Conservation (phyloP, 2,888 invertebrate genomes). For the Tenthredo notha region DNA sequence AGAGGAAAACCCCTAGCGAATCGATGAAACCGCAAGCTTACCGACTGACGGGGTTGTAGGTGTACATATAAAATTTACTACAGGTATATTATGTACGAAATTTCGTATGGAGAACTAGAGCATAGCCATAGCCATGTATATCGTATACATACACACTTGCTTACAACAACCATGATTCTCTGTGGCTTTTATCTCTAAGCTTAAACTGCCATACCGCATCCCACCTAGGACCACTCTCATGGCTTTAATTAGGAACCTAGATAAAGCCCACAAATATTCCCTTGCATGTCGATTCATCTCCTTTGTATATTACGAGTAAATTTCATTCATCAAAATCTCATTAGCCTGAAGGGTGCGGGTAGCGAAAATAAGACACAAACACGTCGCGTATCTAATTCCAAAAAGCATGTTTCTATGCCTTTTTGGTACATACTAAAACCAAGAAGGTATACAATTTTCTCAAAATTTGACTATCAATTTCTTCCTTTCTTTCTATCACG, state of each 20-base stretch:
- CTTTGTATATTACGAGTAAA: background rate
- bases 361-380: background rate
- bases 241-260: background rate
- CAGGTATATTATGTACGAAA: background rate
- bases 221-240: background rate
- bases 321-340: constrained; percentile 12
- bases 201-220: background rate
- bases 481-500: too few relatives aligned
- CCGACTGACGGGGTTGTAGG: constrained; percentile 31
- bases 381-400: background rate
- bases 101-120: background rate
- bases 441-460: too few relatives aligned
- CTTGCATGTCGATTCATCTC: background rate
- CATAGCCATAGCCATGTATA: background rate
- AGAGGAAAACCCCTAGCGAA: background rate
- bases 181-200: background rate
- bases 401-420: too few relatives aligned
- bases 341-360: background rate
- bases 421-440: too few relatives aligned
- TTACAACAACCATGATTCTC: background rate
- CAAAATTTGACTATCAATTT: too few relatives aligned
- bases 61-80: constrained; percentile 10
- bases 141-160: background rate
- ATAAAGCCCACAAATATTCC: background rate
- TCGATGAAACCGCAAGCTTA: constrained; percentile 39